Conservation (phyloP, 1,140 invertebrate genomes). For the Asbolus verrucosus region DNA sequence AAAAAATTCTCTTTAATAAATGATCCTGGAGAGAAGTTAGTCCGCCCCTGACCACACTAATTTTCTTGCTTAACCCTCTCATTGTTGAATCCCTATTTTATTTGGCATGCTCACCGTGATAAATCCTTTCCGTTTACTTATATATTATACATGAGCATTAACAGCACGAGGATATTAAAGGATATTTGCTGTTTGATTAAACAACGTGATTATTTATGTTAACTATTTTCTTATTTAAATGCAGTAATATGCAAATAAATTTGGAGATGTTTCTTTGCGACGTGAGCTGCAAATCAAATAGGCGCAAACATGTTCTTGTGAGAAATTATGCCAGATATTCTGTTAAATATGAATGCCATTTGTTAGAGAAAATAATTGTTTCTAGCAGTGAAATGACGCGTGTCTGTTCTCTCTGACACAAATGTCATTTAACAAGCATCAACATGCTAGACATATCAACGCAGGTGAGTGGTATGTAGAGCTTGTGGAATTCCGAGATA, state of each 20-base stretch:
- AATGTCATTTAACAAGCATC: constrained; percentile 45
- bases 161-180: constrained; percentile 1
- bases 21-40: constrained; percentile 25
- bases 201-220: constrained; percentile 5
- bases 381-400: constrained; percentile 28
- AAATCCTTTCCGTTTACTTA: constrained; percentile 20
- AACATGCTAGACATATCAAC: constrained; percentile 45
- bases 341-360: constrained; percentile 21
- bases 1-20: constrained; percentile 24
- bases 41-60: constrained; percentile 20
- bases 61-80: constrained; percentile 29
- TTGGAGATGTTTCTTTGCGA: too few species aligned
- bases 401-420: constrained; percentile 27
- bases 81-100: constrained; percentile 27
- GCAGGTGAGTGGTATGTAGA: constrained; percentile 46
- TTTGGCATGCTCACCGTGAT: constrained; percentile 6
- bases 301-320: too few species aligned
- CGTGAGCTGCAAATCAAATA: too few species aligned
- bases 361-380: constrained; percentile 40
- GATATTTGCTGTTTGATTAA: constrained; percentile 10
- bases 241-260: constrained; percentile 13
- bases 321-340: too few species aligned
- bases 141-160: constrained; percentile 28
- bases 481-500: constrained; percentile 36
- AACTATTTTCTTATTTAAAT: constrained; percentile 16